Evolutionary conservation across 2,888 invertebrate genomes (phyloP).

Genomic region (Litoditis marina): DNA sequence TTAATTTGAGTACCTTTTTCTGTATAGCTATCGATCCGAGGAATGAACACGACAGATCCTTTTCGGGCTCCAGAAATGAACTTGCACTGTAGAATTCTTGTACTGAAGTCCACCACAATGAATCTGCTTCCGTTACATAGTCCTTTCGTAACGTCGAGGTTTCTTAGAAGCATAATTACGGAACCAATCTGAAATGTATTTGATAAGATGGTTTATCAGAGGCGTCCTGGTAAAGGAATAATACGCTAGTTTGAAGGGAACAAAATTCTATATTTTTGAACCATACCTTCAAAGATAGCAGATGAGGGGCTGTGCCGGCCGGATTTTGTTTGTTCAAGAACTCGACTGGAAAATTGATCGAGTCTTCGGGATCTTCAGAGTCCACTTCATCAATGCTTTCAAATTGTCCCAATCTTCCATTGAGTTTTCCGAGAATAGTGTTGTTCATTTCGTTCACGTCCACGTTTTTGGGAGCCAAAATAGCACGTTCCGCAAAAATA

Average conservation of each 20-base stretch:
- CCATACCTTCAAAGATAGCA: no score
- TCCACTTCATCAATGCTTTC: no score
- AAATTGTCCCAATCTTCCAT: no score
- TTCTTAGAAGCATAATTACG: constrained; percentile 5
- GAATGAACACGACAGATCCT: constrained; percentile 1
- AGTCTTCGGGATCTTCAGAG: no score
- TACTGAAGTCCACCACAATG: not conserved
- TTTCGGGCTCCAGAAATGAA: constrained; percentile 7
- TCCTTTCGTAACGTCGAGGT: not conserved
- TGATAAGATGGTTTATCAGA: no score
- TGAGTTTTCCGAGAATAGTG: constrained; percentile 4
- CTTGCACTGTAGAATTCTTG: not conserved
- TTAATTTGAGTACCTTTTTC: no score
- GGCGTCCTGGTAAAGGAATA: no score
- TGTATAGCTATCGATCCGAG: constrained; percentile 7
- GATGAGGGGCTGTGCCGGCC: no score
- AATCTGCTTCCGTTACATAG: constrained; percentile 4
- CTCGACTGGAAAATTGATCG: no score
- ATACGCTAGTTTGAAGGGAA: no score
- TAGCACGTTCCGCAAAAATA: constrained; percentile 3
- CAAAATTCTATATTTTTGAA: no score
- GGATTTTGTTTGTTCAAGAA: no score
- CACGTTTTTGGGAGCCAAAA: constrained; percentile 15
- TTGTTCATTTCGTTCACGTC: constrained; percentile 14
- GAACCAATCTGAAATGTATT: not conserved